Conservation (phyloP, 2,113 vertebrate genomes). For the Oreochromis aureus region DNA sequence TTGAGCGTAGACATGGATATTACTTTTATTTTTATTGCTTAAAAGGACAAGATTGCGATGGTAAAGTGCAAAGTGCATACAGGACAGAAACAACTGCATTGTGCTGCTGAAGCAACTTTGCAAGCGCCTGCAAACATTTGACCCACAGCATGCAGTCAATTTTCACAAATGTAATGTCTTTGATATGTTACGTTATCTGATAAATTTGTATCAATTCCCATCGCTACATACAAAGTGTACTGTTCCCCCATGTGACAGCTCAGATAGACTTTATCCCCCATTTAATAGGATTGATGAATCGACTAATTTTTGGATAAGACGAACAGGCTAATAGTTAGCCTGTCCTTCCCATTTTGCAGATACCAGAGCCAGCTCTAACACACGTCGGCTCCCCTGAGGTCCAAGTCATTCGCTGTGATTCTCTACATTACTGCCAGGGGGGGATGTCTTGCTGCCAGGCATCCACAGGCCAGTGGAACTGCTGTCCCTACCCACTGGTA, state of each 20-base stretch:
- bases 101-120: background rate
- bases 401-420: constrained; percentile 57
- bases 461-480: constrained; percentile 43
- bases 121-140: background rate
- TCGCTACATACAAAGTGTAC: background rate
- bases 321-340: background rate
- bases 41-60: background rate
- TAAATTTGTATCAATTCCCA: background rate
- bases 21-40: background rate
- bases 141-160: background rate
- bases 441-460: constrained; percentile 61
- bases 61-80: background rate
- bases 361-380: background rate
- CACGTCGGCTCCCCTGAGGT: background rate
- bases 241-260: background rate
- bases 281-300: background rate
- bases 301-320: background rate
- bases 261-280: background rate
- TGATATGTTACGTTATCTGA: background rate
- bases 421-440: constrained; percentile 36
- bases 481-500: constrained; percentile 71
- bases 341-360: constrained; percentile 6
- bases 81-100: background rate
- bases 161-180: background rate
- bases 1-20: background rate